Base-by-base conservation (phyloP, 2,113 vertebrate genomes). In the Plecotus auritus region DNA sequence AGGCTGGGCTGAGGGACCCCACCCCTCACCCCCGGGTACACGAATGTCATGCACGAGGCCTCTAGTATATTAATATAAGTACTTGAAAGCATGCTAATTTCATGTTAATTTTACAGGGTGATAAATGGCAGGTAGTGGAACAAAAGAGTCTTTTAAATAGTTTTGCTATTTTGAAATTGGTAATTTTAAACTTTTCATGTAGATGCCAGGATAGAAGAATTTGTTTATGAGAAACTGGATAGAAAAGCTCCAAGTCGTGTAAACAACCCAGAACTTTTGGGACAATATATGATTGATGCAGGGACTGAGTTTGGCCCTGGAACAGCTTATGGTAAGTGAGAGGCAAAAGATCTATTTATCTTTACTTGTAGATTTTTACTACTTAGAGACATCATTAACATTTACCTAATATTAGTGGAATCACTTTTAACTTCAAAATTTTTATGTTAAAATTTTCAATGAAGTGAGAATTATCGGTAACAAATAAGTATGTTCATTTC, bases 171-270 rank as follows among this genome's bases (percentile, higher is more conserved):
- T 97, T 30, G 87, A 96, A 95, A 86, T 67, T 82, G 73, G 18
- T 94, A 84, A 91, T 96, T 67, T 95, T 45, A 7, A 7, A 94
- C 73, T 86, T 95, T 96, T 94, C 96, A 97, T 40, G 6, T 88
- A 99, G 99, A 99, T 98, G 99, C 99, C 96, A 99, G 99, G 94
- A 99, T 99, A 98, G 99, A 99, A 98, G 99, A 99, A 97, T 99
- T 99, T 98, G 98, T 99, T 59, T 99, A 99, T 95, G 99, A 99
- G 98, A 99, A 99, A 94, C 98, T 99, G 98, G 99, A 99, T 95
- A 99, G 99, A 97, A 99, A 99, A 98, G 99, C 96, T 74, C 99
- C 99, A 6, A 98, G 99, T 51, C 99, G 99, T 76, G 96, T 99
- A 98, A 99, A 99, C 98, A 99, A 99, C 97, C 99, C 99, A 51